A percentile compares a stretch with the other conserved stretches of the same genome.
These are phyloP conservation scores for Pachyuromys duprasi DNA, from an alignment of 2,797 vertebrate genomes.

Conservation along the genomic window DNA sequence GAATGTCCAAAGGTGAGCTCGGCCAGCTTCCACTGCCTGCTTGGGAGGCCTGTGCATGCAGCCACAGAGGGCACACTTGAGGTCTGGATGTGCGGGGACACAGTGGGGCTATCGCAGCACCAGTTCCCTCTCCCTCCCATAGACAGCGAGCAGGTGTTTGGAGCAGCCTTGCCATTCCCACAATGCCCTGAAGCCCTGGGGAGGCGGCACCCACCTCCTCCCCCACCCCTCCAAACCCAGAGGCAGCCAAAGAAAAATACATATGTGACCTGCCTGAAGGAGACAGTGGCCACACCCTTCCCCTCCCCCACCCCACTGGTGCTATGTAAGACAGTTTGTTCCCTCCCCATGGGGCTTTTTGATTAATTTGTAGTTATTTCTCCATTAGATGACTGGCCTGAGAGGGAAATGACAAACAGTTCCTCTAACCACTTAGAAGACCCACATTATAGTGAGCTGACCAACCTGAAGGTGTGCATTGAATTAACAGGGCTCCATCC, in stretches of 20 bases:
- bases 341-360: conserved; percentile 89
- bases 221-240: conserved; percentile 13
- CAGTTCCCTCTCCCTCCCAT: background rate
- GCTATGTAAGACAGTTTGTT: conserved; percentile 88
- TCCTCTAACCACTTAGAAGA: conserved; percentile 92
- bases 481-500: conserved; percentile 98
- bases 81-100: background rate
- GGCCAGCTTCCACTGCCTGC: background rate
- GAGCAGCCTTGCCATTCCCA: conserved; percentile 41
- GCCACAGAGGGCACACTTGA: background rate
- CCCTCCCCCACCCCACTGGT: conserved; percentile 82
- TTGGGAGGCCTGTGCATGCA: conserved; percentile 54
- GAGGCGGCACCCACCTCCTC: conserved; percentile 9
- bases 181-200: background rate
- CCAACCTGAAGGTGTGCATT: conserved; percentile 99
- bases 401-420: conserved; percentile 91
- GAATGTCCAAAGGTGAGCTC: conserved; percentile 87
- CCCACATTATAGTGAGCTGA: conserved; percentile 93
- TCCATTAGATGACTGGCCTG: conserved; percentile 93
- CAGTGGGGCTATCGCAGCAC: background rate
- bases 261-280: conserved; percentile 79
- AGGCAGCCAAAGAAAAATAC: conserved; percentile 44
- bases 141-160: conserved; percentile 7
- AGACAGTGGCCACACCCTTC: conserved; percentile 82
- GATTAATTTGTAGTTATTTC: conserved; percentile 93